phyloP scores from a whole-genome alignment of 2,113 vertebrate species.

The Athene noctua region DNA sequence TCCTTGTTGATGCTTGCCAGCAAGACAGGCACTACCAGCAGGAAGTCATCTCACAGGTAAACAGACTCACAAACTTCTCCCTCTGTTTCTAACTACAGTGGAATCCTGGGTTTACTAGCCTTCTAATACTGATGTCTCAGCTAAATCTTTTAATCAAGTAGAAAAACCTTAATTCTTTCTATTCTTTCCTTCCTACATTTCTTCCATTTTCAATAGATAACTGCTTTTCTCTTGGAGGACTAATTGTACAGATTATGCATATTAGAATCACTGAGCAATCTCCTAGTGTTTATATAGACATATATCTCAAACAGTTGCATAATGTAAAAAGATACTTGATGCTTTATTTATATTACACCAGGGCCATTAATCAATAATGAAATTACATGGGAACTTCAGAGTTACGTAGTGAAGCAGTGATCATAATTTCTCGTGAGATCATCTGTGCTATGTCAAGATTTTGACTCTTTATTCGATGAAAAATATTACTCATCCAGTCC shows the following conservation, averaged over 20 bases:
- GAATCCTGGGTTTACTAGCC: background rate
- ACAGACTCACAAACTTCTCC: background rate
- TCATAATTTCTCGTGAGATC: background rate
- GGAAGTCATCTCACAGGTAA: background rate
- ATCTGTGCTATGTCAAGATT: background rate
- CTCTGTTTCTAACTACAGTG: background rate
- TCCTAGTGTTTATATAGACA: background rate
- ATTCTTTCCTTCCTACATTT: background rate
- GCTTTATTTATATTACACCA: background rate
- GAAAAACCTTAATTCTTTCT: background rate
- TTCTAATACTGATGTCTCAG: background rate
- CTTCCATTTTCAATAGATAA: background rate
- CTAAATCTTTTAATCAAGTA: background rate
- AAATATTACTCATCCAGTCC: background rate
- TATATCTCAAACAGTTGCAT: background rate
- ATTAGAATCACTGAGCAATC: background rate
- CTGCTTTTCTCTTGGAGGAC: background rate
- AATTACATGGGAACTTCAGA: background rate
- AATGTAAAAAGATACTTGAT: background rate
- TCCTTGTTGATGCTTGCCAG: background rate
- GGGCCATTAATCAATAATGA: background rate
- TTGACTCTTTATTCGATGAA: background rate
- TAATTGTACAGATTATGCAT: background rate
- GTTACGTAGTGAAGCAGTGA: background rate
- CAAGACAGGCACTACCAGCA: background rate